Evolutionary conservation across 2,797 vertebrate genomes (phyloP).

Genomic region (Takifugu ocellatus): DNA sequence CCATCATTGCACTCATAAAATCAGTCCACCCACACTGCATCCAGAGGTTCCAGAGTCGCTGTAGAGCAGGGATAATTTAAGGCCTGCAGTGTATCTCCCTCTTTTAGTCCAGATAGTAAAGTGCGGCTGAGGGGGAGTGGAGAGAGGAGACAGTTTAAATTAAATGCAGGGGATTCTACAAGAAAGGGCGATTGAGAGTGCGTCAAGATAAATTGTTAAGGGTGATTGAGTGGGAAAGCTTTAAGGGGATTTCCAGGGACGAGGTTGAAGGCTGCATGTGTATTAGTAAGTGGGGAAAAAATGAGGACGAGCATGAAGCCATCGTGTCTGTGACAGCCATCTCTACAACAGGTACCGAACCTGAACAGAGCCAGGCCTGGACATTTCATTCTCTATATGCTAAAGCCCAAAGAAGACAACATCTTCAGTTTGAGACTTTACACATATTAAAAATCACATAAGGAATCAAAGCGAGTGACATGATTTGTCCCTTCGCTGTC

Average conservation of each 20-base stretch:
- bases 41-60: constrained; percentile 48
- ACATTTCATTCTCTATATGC: constrained; percentile 6
- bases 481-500: constrained; percentile 4
- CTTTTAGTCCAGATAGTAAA: constrained; percentile 51
- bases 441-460: neutral
- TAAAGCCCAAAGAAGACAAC: constrained; percentile 11
- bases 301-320: constrained; percentile 4
- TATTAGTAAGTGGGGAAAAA: constrained; percentile 23
- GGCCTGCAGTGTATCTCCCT: constrained; percentile 47
- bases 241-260: constrained; percentile 38
- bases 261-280: constrained; percentile 28
- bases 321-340: too few species aligned
- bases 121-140: constrained; percentile 38
- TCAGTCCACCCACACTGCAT: constrained; percentile 68
- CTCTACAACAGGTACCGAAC: constrained; percentile 1
- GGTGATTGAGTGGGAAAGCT: constrained; percentile 45
- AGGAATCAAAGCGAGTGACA: constrained; percentile 24
- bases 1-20: constrained; percentile 74
- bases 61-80: constrained; percentile 67
- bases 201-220: constrained; percentile 42
- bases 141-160: constrained; percentile 62
- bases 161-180: constrained; percentile 55
- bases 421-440: too few species aligned
- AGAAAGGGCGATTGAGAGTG: constrained; percentile 47
- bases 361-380: neutral